phyloP scores from a whole-genome alignment of 2,797 vertebrate genomes.

The Mus minutoides region DNA sequence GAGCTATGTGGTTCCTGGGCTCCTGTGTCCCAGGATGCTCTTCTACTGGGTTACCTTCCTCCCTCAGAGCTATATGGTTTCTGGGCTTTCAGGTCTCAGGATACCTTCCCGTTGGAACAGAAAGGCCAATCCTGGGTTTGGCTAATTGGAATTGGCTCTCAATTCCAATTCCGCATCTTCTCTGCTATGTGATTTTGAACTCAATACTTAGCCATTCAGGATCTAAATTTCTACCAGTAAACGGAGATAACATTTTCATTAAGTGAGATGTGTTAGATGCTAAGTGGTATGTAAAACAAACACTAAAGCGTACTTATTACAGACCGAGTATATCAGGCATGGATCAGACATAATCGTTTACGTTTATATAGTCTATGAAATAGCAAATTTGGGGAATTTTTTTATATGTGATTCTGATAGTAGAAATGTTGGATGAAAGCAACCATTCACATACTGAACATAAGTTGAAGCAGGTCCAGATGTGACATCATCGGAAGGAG shows the following conservation, averaged over 20 bases:
- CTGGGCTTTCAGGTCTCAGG: no score
- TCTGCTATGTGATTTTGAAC: background rate
- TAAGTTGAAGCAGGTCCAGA: background rate
- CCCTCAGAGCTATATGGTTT: no score
- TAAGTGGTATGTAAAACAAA: background rate
- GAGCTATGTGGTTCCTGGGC: background rate
- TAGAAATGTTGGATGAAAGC: background rate
- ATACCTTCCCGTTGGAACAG: background rate
- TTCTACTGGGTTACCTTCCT: no score
- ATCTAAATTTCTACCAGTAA: conserved; percentile 32
- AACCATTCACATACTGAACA: background rate
- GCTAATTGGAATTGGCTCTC: background rate
- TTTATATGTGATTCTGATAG: background rate
- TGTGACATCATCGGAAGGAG: background rate
- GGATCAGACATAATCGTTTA: background rate
- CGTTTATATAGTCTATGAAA: background rate
- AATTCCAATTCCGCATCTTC: background rate
- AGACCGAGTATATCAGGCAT: background rate
- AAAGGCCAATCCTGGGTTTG: background rate
- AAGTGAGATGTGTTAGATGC: background rate
- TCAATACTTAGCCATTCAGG: conserved; percentile 8
- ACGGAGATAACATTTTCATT: background rate
- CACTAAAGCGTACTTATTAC: background rate
- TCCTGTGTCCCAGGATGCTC: background rate
- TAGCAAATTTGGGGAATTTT: background rate